Evolutionary conservation across 2,797 vertebrate genomes (phyloP).

Genomic region (Sardinella longiceps): DNA sequence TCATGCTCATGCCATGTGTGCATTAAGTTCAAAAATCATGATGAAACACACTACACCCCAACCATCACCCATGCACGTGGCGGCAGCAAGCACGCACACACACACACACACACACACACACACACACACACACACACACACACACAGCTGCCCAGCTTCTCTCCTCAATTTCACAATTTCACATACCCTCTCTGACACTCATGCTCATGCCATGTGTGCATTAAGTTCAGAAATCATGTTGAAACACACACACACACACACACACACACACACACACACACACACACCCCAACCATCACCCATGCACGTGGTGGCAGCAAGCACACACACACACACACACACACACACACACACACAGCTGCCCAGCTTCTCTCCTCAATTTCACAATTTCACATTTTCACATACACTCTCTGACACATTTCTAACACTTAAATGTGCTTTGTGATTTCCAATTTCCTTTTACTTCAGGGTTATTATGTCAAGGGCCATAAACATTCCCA

Average conservation of each 20-base stretch:
- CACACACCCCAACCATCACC: background rate
- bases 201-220: too few relatives aligned
- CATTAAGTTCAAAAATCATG: too few relatives aligned
- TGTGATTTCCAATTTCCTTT: too few relatives aligned
- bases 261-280: background rate
- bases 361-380: background rate
- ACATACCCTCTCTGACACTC: background rate
- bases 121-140: slow-evolving; percentile 11
- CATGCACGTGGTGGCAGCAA: too few relatives aligned
- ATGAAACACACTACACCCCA: background rate
- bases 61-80: background rate
- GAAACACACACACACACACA: background rate
- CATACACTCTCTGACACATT: background rate
- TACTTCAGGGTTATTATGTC: too few relatives aligned
- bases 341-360: background rate
- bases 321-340: too few relatives aligned
- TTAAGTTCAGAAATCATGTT: too few relatives aligned
- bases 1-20: too few relatives aligned
- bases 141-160: background rate
- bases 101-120: background rate
- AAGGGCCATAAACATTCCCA: too few relatives aligned
- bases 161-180: background rate
- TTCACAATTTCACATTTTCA: background rate
- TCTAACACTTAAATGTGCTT: too few relatives aligned
- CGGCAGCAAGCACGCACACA: too few relatives aligned